Conservation (phyloP, 1,140 invertebrate species). For the Globodera rostochiensis region DNA sequence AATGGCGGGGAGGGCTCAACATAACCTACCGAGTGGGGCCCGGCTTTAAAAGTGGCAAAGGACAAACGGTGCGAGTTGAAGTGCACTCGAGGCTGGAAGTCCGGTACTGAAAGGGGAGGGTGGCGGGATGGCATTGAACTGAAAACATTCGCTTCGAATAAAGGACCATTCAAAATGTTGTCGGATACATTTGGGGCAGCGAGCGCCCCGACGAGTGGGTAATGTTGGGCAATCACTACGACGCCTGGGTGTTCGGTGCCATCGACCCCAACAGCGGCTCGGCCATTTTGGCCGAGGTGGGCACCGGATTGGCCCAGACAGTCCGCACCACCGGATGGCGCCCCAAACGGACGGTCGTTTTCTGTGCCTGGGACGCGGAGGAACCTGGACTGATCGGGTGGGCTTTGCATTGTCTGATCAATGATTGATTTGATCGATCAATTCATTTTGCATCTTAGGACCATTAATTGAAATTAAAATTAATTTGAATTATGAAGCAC, state of each 20-base stretch:
- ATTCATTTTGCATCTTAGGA: slow-evolving; percentile 50
- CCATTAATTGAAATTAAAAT: slow-evolving; percentile 61
- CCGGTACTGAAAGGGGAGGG: slow-evolving; percentile 1
- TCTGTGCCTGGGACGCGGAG: slow-evolving; percentile 70
- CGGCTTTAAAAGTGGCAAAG: slow-evolving; percentile 30
- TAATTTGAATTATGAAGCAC: no score
- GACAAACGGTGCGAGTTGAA: slow-evolving; percentile 42
- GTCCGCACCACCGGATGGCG: slow-evolving; percentile 64
- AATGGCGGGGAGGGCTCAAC: slow-evolving; percentile 62
- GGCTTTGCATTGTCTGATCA: not conserved
- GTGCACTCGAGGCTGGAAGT: slow-evolving; percentile 53
- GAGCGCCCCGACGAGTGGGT: slow-evolving; percentile 69
- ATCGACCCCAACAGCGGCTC: slow-evolving; percentile 67
- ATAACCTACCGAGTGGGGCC: slow-evolving; percentile 61
- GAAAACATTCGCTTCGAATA: not conserved
- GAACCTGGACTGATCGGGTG: slow-evolving; percentile 64
- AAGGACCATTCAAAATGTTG: slow-evolving; percentile 59
- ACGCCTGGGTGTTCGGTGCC: slow-evolving; percentile 70
- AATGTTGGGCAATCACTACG: slow-evolving; percentile 72
- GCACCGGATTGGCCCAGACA: slow-evolving; percentile 66
- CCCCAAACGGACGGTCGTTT: slow-evolving; percentile 68
- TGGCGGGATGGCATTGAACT: not conserved
- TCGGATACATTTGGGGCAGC: slow-evolving; percentile 60
- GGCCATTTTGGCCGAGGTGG: slow-evolving; percentile 70
- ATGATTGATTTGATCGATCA: slow-evolving; percentile 8